Conservation (phyloP, 2,113 vertebrate genomes). For the Paralichthys olivaceus region DNA sequence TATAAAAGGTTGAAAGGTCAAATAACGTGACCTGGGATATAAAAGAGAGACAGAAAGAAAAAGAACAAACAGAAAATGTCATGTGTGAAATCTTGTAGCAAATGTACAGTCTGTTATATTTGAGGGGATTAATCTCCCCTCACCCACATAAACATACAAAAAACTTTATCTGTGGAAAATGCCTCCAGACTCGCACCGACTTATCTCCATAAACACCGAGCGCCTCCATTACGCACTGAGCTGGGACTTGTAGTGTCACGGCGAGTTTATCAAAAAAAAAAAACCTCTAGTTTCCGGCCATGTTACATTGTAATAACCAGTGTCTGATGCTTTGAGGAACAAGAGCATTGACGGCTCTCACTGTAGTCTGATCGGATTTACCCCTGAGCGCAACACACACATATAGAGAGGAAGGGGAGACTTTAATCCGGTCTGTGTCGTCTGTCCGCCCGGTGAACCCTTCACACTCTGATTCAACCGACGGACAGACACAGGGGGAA, state of each 20-base stretch:
- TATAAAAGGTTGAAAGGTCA: constrained; percentile 1
- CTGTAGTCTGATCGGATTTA: constrained; percentile 32
- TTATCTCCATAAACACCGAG: not conserved
- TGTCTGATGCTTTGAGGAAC: constrained; percentile 15
- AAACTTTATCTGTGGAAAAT: not conserved
- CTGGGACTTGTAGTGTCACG: not conserved
- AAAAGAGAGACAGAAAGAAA: not conserved
- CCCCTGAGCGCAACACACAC: constrained; percentile 8
- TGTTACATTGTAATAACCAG: not conserved
- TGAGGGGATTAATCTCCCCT: not conserved
- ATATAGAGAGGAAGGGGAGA: constrained; percentile 33
- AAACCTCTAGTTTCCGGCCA: constrained; percentile 2
- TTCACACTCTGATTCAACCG: constrained; percentile 68
- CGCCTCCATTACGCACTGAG: not conserved
- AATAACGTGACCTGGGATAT: not conserved
- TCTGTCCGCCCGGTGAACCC: constrained; percentile 75
- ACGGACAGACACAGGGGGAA: constrained; percentile 59
- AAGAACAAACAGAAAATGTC: not conserved
- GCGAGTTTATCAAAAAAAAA: not conserved
- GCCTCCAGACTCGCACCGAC: not conserved
- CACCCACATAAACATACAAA: not conserved
- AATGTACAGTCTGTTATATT: not conserved
- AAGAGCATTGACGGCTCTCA: constrained; percentile 14
- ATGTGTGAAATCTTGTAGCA: not conserved
- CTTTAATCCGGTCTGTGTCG: constrained; percentile 62